phyloP scores from a whole-genome alignment of 2,888 invertebrate species.

The Scrobipalpa atriplicella region DNA sequence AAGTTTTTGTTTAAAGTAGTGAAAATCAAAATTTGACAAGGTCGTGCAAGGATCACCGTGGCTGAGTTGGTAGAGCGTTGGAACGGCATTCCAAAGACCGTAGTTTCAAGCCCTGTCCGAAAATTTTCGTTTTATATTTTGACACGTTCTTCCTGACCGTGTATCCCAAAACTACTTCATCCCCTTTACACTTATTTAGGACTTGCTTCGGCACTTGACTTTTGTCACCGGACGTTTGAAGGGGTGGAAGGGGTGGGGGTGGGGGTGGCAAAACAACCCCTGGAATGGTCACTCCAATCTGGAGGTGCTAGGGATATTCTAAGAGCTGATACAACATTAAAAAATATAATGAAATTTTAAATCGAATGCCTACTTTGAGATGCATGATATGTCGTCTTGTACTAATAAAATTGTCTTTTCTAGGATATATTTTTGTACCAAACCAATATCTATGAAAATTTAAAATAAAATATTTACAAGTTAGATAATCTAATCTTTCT shows the following conservation, averaged over 20 bases:
- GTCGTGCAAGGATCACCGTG: too few relatives aligned
- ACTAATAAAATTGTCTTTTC: background rate
- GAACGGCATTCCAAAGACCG: too few relatives aligned
- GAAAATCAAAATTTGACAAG: too few relatives aligned
- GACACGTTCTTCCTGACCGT: slow-evolving; percentile 14
- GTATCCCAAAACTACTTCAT: slow-evolving; percentile 23
- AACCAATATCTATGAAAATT: too few relatives aligned
- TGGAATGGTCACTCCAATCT: slow-evolving; percentile 42
- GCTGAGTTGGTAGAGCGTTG: too few relatives aligned
- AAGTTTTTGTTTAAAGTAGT: too few relatives aligned
- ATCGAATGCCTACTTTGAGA: background rate
- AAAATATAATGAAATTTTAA: background rate
- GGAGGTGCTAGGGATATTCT: slow-evolving; percentile 29
- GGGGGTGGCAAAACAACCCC: slow-evolving; percentile 43
- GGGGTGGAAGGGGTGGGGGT: slow-evolving; percentile 27
- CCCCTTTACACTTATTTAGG: slow-evolving; percentile 42
- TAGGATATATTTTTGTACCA: too few relatives aligned
- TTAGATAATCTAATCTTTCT: too few relatives aligned
- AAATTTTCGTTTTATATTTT: too few relatives aligned
- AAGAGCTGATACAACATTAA: slow-evolving; percentile 34
- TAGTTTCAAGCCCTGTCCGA: too few relatives aligned
- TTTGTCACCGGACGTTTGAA: slow-evolving; percentile 30
- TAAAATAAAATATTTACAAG: too few relatives aligned
- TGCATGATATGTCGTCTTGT: background rate
- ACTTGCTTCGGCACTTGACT: slow-evolving; percentile 44